Percentiles rank a stretch among this genome's conserved stretches.
Evolutionary conservation across 1,140 invertebrate species (phyloP).

Genomic region (Caenorhabditis latens): DNA sequence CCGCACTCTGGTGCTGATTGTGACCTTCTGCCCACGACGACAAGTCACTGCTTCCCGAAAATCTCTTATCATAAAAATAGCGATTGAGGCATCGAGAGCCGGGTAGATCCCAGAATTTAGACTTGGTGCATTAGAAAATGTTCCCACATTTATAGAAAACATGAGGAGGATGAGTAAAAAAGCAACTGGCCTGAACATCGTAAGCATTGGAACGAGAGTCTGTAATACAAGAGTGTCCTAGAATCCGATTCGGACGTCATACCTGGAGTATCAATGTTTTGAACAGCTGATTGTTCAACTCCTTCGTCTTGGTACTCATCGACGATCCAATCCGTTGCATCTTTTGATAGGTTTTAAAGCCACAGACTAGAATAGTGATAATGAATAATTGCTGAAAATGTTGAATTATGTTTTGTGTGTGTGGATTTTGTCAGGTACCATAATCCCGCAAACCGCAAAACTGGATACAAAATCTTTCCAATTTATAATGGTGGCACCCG

Average conservation of each 20-base stretch:
- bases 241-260: too few relatives aligned
- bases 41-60: neutral
- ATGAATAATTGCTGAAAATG: neutral
- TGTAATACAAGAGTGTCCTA: neutral
- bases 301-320: neutral
- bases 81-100: neutral
- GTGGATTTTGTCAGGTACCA: neutral
- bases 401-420: neutral
- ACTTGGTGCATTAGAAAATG: neutral
- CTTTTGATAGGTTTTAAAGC: neutral
- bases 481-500: neutral
- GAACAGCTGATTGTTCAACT: constrained; percentile 19
- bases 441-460: neutral
- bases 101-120: neutral
- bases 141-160: neutral
- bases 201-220: neutral
- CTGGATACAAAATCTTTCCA: neutral
- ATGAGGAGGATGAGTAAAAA: neutral
- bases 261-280: neutral
- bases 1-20: neutral
- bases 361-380: neutral
- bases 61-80: neutral
- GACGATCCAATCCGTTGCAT: neutral
- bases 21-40: neutral
- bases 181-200: neutral